Evolutionary conservation across 2,113 vertebrate genomes (phyloP).

Genomic region (Mirza zaza): DNA sequence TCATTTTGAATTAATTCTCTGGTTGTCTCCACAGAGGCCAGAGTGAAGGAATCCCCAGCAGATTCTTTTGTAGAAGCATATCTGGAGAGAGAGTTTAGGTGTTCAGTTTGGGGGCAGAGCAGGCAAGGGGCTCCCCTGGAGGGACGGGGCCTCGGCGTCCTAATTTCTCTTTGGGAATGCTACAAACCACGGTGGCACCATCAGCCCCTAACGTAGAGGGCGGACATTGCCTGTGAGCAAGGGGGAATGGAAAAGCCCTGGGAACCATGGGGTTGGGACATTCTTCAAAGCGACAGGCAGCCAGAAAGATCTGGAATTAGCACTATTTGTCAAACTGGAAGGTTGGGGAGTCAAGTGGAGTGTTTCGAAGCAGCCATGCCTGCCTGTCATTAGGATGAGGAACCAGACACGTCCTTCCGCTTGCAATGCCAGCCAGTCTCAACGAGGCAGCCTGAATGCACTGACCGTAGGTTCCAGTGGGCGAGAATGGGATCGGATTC

Average conservation of each 20-base stretch:
- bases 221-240: neutral
- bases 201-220: neutral
- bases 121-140: neutral
- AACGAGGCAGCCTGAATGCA: neutral
- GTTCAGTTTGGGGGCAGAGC: neutral
- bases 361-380: neutral
- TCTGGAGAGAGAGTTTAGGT: neutral
- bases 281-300: neutral
- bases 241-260: neutral
- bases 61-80: neutral
- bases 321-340: neutral
- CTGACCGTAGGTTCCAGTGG: neutral
- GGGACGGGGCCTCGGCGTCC: neutral
- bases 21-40: neutral
- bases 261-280: neutral
- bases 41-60: neutral
- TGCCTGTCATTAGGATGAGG: conserved; percentile 37
- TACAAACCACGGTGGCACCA: neutral
- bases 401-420: neutral
- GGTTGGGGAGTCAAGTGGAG: neutral
- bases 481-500: neutral
- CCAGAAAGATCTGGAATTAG: neutral
- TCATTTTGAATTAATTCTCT: neutral
- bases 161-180: neutral
- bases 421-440: neutral